Evolutionary conservation across 2,888 invertebrate species (phyloP).

Genomic region (Ditula angustiorana): DNA sequence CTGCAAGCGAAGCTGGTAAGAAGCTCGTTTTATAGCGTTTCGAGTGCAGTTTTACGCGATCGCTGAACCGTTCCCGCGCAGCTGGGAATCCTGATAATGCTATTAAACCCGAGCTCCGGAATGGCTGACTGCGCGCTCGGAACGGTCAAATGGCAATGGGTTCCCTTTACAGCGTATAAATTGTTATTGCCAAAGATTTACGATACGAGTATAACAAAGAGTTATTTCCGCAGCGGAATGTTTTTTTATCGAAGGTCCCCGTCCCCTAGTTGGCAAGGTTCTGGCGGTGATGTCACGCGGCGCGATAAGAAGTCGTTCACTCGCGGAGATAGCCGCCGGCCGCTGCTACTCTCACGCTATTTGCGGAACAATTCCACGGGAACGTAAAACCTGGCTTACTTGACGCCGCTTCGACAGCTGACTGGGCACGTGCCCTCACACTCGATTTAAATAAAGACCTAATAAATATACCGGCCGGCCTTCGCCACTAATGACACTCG

Average conservation of each 20-base stretch:
- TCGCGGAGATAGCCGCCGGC: constrained; percentile 57
- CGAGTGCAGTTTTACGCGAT: constrained; percentile 52
- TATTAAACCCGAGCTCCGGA: constrained; percentile 17
- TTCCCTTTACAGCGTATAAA: constrained; percentile 44
- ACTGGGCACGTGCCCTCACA: constrained; percentile 42
- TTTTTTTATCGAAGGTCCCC: constrained; percentile 22
- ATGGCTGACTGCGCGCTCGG: constrained; percentile 16
- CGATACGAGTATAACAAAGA: constrained; percentile 9
- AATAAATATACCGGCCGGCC: constrained; percentile 27
- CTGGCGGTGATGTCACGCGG: constrained; percentile 67
- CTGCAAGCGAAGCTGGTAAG: constrained; percentile 38
- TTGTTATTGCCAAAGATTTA: constrained; percentile 29
- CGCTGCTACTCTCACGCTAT: constrained; percentile 57
- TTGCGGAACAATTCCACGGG: constrained; percentile 69
- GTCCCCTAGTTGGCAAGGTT: constrained; percentile 53
- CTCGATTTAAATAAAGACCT: constrained; percentile 32
- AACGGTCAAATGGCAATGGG: constrained; percentile 15
- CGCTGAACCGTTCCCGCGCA: constrained; percentile 43
- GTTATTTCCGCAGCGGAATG: constrained; percentile 15
- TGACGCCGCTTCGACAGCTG: constrained; percentile 55
- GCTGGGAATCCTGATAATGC: constrained; percentile 35
- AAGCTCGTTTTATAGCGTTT: constrained; percentile 55
- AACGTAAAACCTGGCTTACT: constrained; percentile 58
- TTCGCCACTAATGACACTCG: constrained; percentile 20
- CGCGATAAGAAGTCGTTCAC: constrained; percentile 80